Conservation (phyloP, 2,888 invertebrate species). For the Busseola fusca region DNA sequence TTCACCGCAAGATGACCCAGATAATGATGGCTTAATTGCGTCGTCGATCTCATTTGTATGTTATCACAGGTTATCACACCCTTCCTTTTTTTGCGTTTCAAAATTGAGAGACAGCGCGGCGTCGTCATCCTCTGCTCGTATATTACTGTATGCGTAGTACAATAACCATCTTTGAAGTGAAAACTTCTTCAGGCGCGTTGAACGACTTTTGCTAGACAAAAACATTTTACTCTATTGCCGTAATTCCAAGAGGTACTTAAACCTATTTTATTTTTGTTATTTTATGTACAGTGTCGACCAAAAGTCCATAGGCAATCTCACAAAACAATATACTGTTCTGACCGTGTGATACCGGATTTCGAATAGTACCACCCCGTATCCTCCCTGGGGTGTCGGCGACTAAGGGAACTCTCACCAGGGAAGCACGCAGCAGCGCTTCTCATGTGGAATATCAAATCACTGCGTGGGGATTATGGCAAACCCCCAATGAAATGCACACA, state of each 20-base stretch:
- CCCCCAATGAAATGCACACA: too few species aligned
- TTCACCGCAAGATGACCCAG: not conserved
- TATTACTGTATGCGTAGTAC: not conserved
- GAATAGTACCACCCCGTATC: too few species aligned
- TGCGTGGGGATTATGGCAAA: too few species aligned
- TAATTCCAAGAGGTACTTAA: not conserved
- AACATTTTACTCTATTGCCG: not conserved
- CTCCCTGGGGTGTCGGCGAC: too few species aligned
- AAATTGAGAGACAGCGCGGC: not conserved
- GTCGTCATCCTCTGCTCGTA: not conserved
- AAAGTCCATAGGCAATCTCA: too few species aligned
- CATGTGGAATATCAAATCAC: too few species aligned
- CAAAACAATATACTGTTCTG: too few species aligned
- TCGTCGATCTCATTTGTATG: not conserved
- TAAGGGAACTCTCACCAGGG: too few species aligned
- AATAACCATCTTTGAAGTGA: not conserved
- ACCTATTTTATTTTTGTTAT: slow-evolving; percentile 3
- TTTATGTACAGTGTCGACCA: not conserved
- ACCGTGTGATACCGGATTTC: too few species aligned
- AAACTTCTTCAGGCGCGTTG: not conserved
- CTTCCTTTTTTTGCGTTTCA: not conserved
- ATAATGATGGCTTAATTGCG: not conserved
- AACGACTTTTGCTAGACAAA: not conserved
- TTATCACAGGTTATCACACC: not conserved
- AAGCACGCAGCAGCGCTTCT: too few species aligned